These are phyloP conservation scores for Bombylius discolor DNA, from an alignment of 2,888 invertebrate genomes.

Conservation along the genomic window DNA sequence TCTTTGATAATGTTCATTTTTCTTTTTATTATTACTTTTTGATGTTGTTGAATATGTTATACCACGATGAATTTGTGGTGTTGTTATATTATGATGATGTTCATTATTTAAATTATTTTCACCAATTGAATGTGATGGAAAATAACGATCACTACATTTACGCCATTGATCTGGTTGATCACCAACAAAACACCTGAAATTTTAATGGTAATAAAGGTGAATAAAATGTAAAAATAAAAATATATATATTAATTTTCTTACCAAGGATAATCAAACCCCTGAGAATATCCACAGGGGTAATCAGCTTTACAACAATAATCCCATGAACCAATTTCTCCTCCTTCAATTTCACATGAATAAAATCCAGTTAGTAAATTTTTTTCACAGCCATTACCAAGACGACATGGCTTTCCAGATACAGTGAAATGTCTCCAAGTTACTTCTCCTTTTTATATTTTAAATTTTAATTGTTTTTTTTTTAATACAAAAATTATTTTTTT, in stretches of 20 bases:
- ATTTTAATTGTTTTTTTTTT: slow-evolving; percentile 1
- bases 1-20: slow-evolving; percentile 28
- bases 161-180: slow-evolving; percentile 68
- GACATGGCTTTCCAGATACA: slow-evolving; percentile 69
- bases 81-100: slow-evolving; percentile 26
- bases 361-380: slow-evolving; percentile 65
- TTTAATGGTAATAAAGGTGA: neutral
- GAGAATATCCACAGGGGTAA: slow-evolving; percentile 72
- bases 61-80: slow-evolving; percentile 12
- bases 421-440: slow-evolving; percentile 61
- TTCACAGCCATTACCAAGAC: slow-evolving; percentile 52
- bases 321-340: slow-evolving; percentile 56
- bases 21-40: slow-evolving; percentile 17
- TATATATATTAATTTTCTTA: slow-evolving; percentile 27
- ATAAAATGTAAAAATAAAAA: neutral
- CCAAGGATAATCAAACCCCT: slow-evolving; percentile 73
- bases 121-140: slow-evolving; percentile 36
- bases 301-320: slow-evolving; percentile 76
- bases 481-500: neutral
- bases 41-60: slow-evolving; percentile 9
- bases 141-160: slow-evolving; percentile 73
- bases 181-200: slow-evolving; percentile 69
- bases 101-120: slow-evolving; percentile 15
- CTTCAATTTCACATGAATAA: slow-evolving; percentile 73
- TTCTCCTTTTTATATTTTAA: slow-evolving; percentile 32